These are phyloP conservation scores for Calephelis virginiensis DNA, from an alignment of 1,140 invertebrate genomes.

Conservation along the genomic window DNA sequence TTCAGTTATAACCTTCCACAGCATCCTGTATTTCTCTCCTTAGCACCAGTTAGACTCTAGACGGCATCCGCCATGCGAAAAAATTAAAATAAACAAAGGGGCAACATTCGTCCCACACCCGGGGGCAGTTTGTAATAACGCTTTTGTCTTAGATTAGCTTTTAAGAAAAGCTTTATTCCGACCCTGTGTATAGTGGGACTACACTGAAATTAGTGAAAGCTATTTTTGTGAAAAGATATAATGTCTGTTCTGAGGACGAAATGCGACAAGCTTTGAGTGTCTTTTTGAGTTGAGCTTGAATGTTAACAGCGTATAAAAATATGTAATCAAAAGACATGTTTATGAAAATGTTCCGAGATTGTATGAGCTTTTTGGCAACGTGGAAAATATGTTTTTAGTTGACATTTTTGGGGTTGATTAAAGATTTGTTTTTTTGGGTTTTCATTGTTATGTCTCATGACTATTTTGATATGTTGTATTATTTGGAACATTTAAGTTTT, in stretches of 20 bases:
- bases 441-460: too few species aligned
- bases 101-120: constrained; percentile 67
- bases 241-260: constrained; percentile 17
- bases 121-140: constrained; percentile 62
- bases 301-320: constrained; percentile 20
- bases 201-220: constrained; percentile 44
- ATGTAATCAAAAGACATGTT: constrained; percentile 16
- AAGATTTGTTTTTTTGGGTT: too few species aligned
- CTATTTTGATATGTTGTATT: too few species aligned
- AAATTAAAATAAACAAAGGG: constrained; percentile 74
- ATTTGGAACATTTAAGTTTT: too few species aligned
- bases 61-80: constrained; percentile 63
- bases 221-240: constrained; percentile 11
- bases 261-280: constrained; percentile 19
- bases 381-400: background rate
- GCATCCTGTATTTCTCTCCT: constrained; percentile 49
- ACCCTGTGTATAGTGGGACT: constrained; percentile 53
- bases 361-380: constrained; percentile 17
- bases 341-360: constrained; percentile 4
- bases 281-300: constrained; percentile 16
- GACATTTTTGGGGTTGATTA: too few species aligned
- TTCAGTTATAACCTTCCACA: background rate
- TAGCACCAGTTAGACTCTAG: constrained; percentile 53
- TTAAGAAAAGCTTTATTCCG: constrained; percentile 65
- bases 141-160: constrained; percentile 76